A percentile compares a stretch with the other conserved stretches of the same genome.
phyloP scores from a whole-genome alignment of 2,113 vertebrate genomes.

The Callopanchax toddi region DNA sequence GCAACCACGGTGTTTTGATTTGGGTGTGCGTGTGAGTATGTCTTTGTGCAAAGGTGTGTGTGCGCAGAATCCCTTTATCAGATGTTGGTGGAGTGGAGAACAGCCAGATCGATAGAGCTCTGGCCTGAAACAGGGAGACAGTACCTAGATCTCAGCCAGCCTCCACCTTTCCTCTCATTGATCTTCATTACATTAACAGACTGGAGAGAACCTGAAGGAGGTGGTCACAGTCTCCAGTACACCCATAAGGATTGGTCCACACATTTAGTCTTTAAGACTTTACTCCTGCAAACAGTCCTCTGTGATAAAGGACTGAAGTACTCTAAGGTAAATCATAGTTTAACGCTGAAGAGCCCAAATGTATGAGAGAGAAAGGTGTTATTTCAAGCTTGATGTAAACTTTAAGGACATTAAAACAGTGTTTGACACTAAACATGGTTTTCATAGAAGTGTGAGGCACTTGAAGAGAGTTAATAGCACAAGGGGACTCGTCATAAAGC shows the following conservation, averaged over 20 bases:
- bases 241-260: slow-evolving; percentile 11
- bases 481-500: too few relatives aligned
- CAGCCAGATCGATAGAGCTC: slow-evolving; percentile 79
- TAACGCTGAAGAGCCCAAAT: too few relatives aligned
- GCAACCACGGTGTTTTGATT: slow-evolving; percentile 54
- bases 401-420: too few relatives aligned
- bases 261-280: slow-evolving; percentile 9
- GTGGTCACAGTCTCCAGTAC: slow-evolving; percentile 42
- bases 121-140: slow-evolving; percentile 77
- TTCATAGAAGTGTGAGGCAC: too few relatives aligned
- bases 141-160: slow-evolving; percentile 75
- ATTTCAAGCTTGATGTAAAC: too few relatives aligned
- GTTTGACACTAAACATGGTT: too few relatives aligned
- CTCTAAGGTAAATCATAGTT: too few relatives aligned
- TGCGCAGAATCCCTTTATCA: slow-evolving; percentile 71
- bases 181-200: slow-evolving; percentile 80
- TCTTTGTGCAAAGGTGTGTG: slow-evolving; percentile 19
- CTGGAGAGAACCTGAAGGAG: slow-evolving; percentile 53
- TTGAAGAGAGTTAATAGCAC: too few relatives aligned
- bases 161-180: slow-evolving; percentile 78
- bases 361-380: too few relatives aligned
- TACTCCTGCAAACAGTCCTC: background rate
- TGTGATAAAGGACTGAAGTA: too few relatives aligned
- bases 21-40: slow-evolving; percentile 45
- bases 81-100: slow-evolving; percentile 74